Evolutionary conservation across 2,113 vertebrate species (phyloP).

Genomic region (Carassius carassius): DNA sequence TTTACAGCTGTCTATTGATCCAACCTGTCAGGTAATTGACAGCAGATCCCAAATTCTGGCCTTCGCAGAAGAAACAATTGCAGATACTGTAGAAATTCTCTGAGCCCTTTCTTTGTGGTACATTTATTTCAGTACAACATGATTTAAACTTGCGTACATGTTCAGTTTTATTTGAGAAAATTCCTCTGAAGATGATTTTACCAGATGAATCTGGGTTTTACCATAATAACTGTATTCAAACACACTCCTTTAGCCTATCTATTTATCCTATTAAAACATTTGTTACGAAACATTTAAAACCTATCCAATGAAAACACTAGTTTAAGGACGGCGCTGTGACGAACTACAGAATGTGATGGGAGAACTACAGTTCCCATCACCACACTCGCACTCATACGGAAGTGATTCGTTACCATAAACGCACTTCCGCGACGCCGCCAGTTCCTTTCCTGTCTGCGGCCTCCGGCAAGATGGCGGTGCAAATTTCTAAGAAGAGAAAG

Average conservation of each 20-base stretch:
- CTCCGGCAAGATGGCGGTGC: constrained; percentile 89
- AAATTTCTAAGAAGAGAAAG: constrained; percentile 99
- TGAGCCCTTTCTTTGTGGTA: constrained; percentile 73
- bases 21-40: constrained; percentile 74
- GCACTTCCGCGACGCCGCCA: constrained; percentile 43
- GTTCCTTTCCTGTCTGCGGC: constrained; percentile 84
- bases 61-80: constrained; percentile 65
- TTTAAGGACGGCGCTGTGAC: not conserved
- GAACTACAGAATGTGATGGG: not conserved
- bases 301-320: no score
- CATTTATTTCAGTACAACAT: not conserved
- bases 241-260: not conserved
- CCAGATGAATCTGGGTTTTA: no score
- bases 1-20: not conserved
- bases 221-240: not conserved
- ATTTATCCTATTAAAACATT: not conserved
- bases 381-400: not conserved
- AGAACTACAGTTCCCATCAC: constrained; percentile 57
- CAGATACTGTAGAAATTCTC: constrained; percentile 63
- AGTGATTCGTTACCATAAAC: constrained; percentile 71
- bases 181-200: no score
- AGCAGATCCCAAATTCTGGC: constrained; percentile 63
- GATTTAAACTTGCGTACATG: no score
- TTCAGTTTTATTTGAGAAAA: no score
- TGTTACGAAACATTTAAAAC: not conserved